These are phyloP conservation scores for Spilosoma lubricipeda DNA, from an alignment of 2,888 invertebrate species.

Conservation along the genomic window DNA sequence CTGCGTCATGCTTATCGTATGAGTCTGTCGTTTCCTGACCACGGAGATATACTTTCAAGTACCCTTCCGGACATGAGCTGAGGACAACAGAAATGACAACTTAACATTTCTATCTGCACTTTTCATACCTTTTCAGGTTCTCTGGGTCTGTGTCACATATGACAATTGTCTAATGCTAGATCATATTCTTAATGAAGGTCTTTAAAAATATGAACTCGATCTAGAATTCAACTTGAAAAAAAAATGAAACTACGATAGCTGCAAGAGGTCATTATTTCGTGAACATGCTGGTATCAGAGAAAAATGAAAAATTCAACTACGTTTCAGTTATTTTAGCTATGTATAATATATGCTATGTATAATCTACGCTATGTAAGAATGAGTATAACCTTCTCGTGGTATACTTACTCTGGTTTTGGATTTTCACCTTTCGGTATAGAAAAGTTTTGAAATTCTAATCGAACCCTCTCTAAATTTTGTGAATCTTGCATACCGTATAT, in stretches of 20 bases:
- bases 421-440: conserved; percentile 95
- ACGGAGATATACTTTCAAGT: conserved; percentile 95
- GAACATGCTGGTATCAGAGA: too few relatives aligned
- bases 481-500: conserved; percentile 99
- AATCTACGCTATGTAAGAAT: background rate
- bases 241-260: background rate
- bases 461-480: conserved; percentile 97
- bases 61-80: conserved; percentile 92
- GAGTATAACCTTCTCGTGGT: background rate
- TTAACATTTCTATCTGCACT: background rate
- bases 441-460: conserved; percentile 95
- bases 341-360: too few relatives aligned
- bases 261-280: background rate
- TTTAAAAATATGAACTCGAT: too few relatives aligned
- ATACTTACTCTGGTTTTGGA: conserved; percentile 91
- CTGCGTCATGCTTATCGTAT: conserved; percentile 97
- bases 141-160: background rate
- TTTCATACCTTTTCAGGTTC: background rate
- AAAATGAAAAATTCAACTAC: too few relatives aligned
- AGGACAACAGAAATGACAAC: conserved; percentile 5
- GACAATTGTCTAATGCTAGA: background rate
- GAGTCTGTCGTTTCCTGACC: conserved; percentile 97
- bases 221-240: background rate
- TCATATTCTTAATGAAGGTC: too few relatives aligned
- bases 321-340: too few relatives aligned